phyloP scores from a whole-genome alignment of 2,797 vertebrate genomes.

The Diplodus puntazzo region DNA sequence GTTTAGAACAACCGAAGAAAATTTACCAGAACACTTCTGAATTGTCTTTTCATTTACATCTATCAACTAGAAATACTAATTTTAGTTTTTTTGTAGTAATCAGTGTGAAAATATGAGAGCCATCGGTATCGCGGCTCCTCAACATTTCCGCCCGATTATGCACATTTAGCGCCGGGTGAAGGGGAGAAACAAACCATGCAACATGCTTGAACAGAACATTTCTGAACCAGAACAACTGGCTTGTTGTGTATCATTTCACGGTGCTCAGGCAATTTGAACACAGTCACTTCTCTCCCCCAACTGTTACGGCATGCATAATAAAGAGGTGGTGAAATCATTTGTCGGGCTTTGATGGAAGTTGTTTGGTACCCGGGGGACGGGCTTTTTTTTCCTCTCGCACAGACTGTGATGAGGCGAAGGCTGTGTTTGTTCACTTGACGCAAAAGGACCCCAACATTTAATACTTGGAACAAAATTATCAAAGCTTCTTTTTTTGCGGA shows the following conservation, averaged over 20 bases:
- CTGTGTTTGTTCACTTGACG: constrained; percentile 57
- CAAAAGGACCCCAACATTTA: constrained; percentile 70
- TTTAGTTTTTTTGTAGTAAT: neutral
- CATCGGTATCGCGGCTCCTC: constrained; percentile 28
- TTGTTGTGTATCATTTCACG: constrained; percentile 76
- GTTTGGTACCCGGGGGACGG: constrained; percentile 55
- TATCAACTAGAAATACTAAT: too few relatives aligned
- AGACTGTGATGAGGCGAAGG: constrained; percentile 69
- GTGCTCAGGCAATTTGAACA: constrained; percentile 74
- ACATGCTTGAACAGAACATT: constrained; percentile 61
- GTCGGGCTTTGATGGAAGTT: constrained; percentile 72
- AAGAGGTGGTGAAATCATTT: constrained; percentile 72
- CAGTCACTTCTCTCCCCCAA: constrained; percentile 52
- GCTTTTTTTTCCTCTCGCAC: constrained; percentile 36
- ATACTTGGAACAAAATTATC: constrained; percentile 82
- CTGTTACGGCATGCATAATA: constrained; percentile 72
- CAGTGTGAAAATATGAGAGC: constrained; percentile 16
- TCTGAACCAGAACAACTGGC: constrained; percentile 57
- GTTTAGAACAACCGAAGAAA: neutral
- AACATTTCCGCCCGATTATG: constrained; percentile 59
- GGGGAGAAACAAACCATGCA: constrained; percentile 50
- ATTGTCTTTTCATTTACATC: neutral
- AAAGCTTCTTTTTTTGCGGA: constrained; percentile 72
- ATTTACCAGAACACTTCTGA: neutral
- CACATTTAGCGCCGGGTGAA: constrained; percentile 39